Conservation (phyloP, 2,797 vertebrate species). For the Trichosurus vulpecula region DNA sequence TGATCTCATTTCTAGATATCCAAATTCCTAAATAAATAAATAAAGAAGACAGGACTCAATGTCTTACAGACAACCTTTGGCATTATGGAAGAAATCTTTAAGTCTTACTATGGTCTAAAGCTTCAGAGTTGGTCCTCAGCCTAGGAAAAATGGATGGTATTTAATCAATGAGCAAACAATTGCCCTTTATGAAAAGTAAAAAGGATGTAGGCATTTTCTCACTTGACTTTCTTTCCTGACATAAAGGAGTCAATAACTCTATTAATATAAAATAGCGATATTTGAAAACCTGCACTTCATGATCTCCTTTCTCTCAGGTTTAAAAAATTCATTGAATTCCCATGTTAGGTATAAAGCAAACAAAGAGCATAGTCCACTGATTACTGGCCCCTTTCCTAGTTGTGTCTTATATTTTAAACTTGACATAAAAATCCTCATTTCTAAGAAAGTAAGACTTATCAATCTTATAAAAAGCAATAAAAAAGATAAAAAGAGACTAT, state of each 20-base stretch:
- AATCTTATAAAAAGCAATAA: slow-evolving; percentile 24
- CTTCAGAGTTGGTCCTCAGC: slow-evolving; percentile 53
- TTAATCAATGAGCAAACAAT: slow-evolving; percentile 19
- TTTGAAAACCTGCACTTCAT: slow-evolving; percentile 19
- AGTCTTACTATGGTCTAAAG: slow-evolving; percentile 62
- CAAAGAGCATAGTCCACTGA: slow-evolving; percentile 45
- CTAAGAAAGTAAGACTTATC: slow-evolving; percentile 23
- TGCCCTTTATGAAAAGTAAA: slow-evolving; percentile 30
- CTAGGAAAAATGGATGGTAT: slow-evolving; percentile 71
- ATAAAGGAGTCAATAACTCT: background rate
- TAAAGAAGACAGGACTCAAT: background rate
- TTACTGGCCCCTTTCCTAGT: slow-evolving; percentile 55
- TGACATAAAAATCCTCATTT: slow-evolving; percentile 73
- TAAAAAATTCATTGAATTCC: slow-evolving; percentile 68
- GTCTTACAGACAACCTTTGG: slow-evolving; percentile 26
- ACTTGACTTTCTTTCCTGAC: slow-evolving; percentile 51
- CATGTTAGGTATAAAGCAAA: slow-evolving; percentile 45
- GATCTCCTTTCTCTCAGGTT: slow-evolving; percentile 53
- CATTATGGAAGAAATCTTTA: slow-evolving; percentile 60
- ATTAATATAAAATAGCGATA: background rate
- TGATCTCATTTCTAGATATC: background rate
- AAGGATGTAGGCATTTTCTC: slow-evolving; percentile 35
- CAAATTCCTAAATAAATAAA: background rate
- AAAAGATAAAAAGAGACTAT: slow-evolving; percentile 4
- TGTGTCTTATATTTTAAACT: slow-evolving; percentile 69